Evolutionary conservation across 2,888 invertebrate species (phyloP), one percentile per base, ranked within the genome.

Genomic region (Spodoptera exigua): DNA sequence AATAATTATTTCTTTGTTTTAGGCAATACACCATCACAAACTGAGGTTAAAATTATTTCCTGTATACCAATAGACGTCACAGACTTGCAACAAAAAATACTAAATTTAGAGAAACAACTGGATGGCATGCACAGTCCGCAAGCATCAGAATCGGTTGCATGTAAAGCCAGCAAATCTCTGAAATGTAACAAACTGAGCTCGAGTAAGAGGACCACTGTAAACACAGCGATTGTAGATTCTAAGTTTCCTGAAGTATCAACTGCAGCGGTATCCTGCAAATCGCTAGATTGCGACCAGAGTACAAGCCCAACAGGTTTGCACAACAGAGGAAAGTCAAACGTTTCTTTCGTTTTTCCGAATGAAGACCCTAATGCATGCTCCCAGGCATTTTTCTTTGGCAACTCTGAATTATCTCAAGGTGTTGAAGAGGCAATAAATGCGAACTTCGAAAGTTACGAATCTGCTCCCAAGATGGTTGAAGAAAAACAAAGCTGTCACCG

Each of bases 51-150:
- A 83, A 90, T 94, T 53, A 91, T 93, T 78, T 94, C 93, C 14
- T 94, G 93, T 69, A 92, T 94, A 76, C 93, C 93, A 4, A 91
- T 93, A 65, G 93, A 94, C 66, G 93, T 93, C 3, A 89, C 92
- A 10, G 93, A 93, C 59, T 81, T 93, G 37, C 93, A 93, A 67
- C 86, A 91, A 64, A 90, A 88, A 61, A 92, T 94, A 2, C 64
- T 83, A 1, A 55, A 63, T 21, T 80, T 93, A 21, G 92, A 93
- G 69, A 87, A 80, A 59, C 82, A 92, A 67, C 68, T 92, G 11
- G 83, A 83, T 27, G 83, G 80, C 17, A 74, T 66, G 12, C 37
- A 18, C 13, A 0, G 3, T 4, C 16, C 34, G 3, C 2, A 17
- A 11, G 1, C 13, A 21, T 10, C 1, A 1, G n/a, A 32, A 5